Evolutionary conservation across 2,797 vertebrate species (phyloP).

Genomic region (Pampus argenteus): DNA sequence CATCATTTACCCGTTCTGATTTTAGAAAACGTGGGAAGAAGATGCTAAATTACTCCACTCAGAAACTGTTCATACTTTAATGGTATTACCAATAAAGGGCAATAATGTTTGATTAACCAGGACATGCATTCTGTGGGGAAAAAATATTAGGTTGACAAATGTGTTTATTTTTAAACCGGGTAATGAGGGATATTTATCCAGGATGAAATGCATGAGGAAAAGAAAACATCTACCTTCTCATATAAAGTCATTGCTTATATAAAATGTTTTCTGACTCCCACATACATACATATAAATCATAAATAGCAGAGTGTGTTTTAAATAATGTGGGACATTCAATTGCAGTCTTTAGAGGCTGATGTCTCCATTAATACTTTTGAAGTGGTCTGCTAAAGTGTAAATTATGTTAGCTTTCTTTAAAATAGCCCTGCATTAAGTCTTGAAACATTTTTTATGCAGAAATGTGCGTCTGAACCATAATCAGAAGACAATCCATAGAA

Average conservation of each 20-base stretch:
- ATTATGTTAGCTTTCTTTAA: constrained; percentile 1
- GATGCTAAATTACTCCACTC: constrained; percentile 74
- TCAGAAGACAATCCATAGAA: no score
- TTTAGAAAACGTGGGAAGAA: constrained; percentile 78
- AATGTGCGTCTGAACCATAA: no score
- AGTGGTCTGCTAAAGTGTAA: not conserved
- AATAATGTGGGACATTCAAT: constrained; percentile 7
- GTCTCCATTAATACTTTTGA: not conserved
- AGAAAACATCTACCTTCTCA: not conserved
- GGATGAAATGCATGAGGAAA: constrained; percentile 21
- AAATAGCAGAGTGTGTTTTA: no score
- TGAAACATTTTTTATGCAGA: not conserved
- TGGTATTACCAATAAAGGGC: constrained; percentile 78
- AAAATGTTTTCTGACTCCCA: no score
- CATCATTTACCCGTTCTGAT: constrained; percentile 69
- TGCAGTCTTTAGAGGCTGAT: constrained; percentile 5
- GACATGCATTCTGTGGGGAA: constrained; percentile 52
- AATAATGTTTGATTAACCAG: constrained; percentile 77
- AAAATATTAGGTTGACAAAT: constrained; percentile 75
- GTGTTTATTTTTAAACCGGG: constrained; percentile 66
- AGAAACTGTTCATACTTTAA: constrained; percentile 68
- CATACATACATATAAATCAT: no score
- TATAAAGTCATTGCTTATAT: constrained; percentile 31
- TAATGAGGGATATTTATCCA: constrained; percentile 55
- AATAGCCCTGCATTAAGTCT: constrained; percentile 1